Evolutionary conservation across 2,888 invertebrate species (phyloP).

Genomic region (Phytoseiulus persimilis): DNA sequence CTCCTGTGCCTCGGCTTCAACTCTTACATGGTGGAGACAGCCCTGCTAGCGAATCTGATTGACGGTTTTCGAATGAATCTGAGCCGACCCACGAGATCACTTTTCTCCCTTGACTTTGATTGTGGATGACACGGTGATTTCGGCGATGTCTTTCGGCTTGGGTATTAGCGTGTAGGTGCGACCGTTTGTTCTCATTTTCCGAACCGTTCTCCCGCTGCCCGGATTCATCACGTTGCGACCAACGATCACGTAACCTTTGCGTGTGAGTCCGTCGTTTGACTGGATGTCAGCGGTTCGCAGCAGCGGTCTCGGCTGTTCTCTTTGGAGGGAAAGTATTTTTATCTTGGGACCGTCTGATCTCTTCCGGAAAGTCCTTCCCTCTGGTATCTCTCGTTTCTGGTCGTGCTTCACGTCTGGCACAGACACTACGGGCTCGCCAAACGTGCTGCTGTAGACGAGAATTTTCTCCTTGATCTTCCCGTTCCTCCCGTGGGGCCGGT

Average conservation of each 20-base stretch:
- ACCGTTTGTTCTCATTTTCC: conserved; percentile 18
- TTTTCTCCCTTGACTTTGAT: conserved; percentile 13
- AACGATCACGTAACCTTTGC: conserved; percentile 1
- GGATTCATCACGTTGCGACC: background rate
- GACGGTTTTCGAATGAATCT: no score
- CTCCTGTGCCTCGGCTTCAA: no score
- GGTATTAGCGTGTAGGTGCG: background rate
- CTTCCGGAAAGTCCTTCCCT: background rate
- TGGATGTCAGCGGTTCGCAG: background rate
- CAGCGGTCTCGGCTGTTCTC: background rate
- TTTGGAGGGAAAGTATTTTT: conserved; percentile 8
- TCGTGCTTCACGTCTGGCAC: conserved; percentile 21
- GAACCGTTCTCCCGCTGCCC: background rate
- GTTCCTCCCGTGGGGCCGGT: background rate
- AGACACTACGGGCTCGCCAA: conserved; percentile 8
- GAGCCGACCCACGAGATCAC: background rate
- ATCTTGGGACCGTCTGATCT: conserved; percentile 25
- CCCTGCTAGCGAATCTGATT: no score
- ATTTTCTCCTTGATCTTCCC: conserved; percentile 8
- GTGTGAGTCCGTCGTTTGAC: background rate
- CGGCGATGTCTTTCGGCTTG: conserved; percentile 19
- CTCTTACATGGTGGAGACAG: no score
- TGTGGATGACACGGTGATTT: conserved; percentile 21
- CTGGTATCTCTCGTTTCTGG: background rate
- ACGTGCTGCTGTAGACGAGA: conserved; percentile 18